phyloP scores from a whole-genome alignment of 2,888 invertebrate genomes.

The Parnassius orleans region DNA sequence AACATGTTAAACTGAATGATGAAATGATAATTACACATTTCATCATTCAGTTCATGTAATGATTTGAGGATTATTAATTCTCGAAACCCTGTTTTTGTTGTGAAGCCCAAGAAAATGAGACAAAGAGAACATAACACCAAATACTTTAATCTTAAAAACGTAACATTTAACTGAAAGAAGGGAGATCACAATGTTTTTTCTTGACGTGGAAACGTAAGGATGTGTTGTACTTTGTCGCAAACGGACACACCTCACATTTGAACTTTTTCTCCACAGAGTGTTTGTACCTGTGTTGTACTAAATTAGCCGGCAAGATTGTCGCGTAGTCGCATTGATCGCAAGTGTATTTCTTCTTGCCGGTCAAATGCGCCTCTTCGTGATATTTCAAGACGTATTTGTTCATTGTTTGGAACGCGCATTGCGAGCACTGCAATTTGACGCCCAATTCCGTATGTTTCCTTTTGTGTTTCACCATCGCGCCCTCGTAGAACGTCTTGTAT shows the following conservation, averaged over 20 bases:
- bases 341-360: conserved; percentile 63
- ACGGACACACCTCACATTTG: conserved; percentile 72
- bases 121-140: conserved; percentile 50
- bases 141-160: conserved; percentile 44
- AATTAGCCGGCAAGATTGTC: conserved; percentile 65
- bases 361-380: conserved; percentile 68
- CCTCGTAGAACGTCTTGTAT: conserved; percentile 66
- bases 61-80: too few relatives aligned
- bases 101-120: conserved; percentile 28
- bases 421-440: conserved; percentile 62
- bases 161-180: conserved; percentile 54
- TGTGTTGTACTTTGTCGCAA: conserved; percentile 73
- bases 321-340: conserved; percentile 73
- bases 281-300: conserved; percentile 73
- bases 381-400: conserved; percentile 70
- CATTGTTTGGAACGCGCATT: conserved; percentile 71
- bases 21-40: too few relatives aligned
- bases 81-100: too few relatives aligned
- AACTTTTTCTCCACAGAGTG: conserved; percentile 70
- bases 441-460: conserved; percentile 59
- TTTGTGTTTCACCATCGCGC: conserved; percentile 67
- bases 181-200: conserved; percentile 76
- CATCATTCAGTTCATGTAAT: too few relatives aligned
- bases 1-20: too few relatives aligned
- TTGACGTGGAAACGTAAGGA: conserved; percentile 71